Evolutionary conservation across 1,140 invertebrate species (phyloP).

Genomic region (Acromyrmex charruanus): DNA sequence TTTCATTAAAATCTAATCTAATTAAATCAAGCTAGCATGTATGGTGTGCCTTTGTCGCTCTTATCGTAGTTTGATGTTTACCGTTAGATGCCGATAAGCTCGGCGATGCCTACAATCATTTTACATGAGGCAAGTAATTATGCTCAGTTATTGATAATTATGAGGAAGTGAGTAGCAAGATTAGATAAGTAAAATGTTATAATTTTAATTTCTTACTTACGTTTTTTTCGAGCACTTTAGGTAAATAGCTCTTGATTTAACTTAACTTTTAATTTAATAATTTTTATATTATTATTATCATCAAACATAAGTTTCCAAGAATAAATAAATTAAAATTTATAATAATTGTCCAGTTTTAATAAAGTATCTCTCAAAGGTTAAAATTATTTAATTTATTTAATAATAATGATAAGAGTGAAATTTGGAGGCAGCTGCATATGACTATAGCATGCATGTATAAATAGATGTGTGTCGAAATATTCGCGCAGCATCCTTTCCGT

Average conservation of each 20-base stretch:
- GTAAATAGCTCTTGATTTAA: not conserved
- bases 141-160: constrained; percentile 20
- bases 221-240: not conserved
- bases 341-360: not conserved
- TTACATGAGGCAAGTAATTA: not conserved
- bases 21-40: constrained; percentile 38
- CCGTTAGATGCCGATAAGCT: constrained; percentile 42
- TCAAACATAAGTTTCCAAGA: not conserved
- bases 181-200: constrained; percentile 1
- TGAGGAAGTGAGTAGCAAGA: not conserved
- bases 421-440: not conserved
- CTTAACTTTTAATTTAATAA: not conserved
- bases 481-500: constrained; percentile 71
- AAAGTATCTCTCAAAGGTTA: not conserved
- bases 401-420: not conserved
- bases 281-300: not conserved
- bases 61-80: constrained; percentile 56
- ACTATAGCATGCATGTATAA: constrained; percentile 53
- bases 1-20: constrained; percentile 45
- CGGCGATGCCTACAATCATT: not conserved
- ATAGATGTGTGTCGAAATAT: constrained; percentile 65
- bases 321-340: not conserved
- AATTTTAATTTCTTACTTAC: not conserved
- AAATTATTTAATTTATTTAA: not conserved
- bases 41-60: constrained; percentile 23